Evolutionary conservation across 2,888 invertebrate species (phyloP), one percentile per base, ranked within the genome.

Genomic region (Bellardia bayeri): DNA sequence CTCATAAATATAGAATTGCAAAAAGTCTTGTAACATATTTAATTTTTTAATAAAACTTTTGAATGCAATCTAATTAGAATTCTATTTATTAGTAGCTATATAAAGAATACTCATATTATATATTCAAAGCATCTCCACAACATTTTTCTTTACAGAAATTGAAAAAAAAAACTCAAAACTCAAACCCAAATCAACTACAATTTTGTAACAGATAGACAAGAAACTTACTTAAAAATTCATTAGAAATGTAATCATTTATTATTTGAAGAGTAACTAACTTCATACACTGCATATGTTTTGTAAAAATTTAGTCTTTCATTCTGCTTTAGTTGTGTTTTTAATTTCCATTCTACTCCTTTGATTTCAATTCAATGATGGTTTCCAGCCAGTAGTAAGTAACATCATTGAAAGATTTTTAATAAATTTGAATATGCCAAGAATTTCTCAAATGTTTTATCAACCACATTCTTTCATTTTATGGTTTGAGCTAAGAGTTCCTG

Each of bases 31-130:
- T 23, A 23, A 23, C 23, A 23, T 45, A 45, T 45, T 45, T 45
- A 11, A 2, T 40, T 49, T 56, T 61, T 13, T 23, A 40, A 16
- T 30, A 16, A 16, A 79, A 63, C 61, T 63, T 58, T 69, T 80
- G 33, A 69, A 75, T 76, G 16, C 30, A 82, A 82, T 76, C 51
- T 85, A 85, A 85, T 85, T 85, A 82, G 71, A 78, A 72, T 58
- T 66, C 56, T 9, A 40, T 49, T 45, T 58, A 33, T 49, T 40
- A 49, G 23, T 42, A 51, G 0, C 49, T 23, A 7, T 14, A 30
- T 63, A 54, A 76, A 54, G 45, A 45, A 45, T 45, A 45, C 45
- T 45, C 49, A 33, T 64, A 14, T 76, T 56, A 33, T 64, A 72
- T 58, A 64, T 72, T 16, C 71, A 78, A 63, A 42, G 63, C 58